These are phyloP conservation scores for Erythrocercus mccallii DNA, from an alignment of 2,113 vertebrate species.

Conservation along the genomic window DNA sequence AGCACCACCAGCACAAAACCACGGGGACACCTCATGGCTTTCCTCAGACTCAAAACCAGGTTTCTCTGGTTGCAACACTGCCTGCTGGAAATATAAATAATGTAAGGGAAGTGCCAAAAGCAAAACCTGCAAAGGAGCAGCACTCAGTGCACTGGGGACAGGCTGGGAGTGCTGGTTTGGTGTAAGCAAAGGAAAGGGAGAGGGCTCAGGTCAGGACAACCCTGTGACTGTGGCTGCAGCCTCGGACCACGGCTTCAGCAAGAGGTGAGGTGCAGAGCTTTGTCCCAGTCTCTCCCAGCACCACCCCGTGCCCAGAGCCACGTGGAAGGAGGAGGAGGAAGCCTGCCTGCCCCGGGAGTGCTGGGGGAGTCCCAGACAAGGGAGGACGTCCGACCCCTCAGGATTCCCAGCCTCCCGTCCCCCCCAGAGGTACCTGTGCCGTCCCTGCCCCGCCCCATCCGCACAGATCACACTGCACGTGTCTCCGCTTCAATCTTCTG, in stretches of 20 bases:
- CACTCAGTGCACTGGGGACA: background rate
- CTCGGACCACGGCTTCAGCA: background rate
- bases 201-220: background rate
- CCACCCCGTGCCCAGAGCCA: background rate
- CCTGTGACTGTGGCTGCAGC: background rate
- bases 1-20: background rate
- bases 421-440: background rate
- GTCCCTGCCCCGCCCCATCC: background rate
- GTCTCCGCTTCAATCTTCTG: slow-evolving; percentile 96
- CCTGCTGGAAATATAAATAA: background rate
- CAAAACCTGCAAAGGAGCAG: slow-evolving; percentile 24
- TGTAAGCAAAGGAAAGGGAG: background rate
- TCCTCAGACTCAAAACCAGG: background rate
- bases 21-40: background rate
- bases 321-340: background rate
- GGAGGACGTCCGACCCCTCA: background rate
- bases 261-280: background rate
- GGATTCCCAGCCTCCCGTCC: background rate
- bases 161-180: background rate
- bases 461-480: slow-evolving; percentile 76
- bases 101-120: slow-evolving; percentile 4
- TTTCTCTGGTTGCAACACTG: background rate
- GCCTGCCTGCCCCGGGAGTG: background rate
- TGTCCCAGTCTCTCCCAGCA: background rate
- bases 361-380: background rate